phyloP scores from a whole-genome alignment of 2,797 vertebrate genomes.

The Aplochiton taeniatus region DNA sequence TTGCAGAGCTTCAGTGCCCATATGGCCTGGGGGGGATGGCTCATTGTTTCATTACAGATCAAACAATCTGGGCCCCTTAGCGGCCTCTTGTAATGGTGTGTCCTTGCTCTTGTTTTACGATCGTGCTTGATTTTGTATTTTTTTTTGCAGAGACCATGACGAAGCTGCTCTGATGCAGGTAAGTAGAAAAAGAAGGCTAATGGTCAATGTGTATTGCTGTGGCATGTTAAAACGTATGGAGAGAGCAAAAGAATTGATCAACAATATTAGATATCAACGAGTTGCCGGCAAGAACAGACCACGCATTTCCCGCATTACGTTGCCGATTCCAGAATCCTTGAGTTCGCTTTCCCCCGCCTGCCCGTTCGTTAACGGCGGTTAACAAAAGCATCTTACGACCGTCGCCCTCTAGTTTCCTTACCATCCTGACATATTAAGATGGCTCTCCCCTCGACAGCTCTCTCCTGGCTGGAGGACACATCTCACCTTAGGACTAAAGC shows the following conservation, averaged over 20 bases:
- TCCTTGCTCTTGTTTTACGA: constrained; percentile 44
- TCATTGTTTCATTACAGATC: constrained; percentile 69
- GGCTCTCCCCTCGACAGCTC: constrained; percentile 43
- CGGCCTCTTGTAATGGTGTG: constrained; percentile 46
- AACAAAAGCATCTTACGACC: constrained; percentile 40
- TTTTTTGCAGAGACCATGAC: constrained; percentile 25
- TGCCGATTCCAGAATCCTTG: no score
- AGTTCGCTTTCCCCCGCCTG: no score
- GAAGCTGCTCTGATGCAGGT: constrained; percentile 4
- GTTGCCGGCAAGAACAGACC: no score
- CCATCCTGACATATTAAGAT: constrained; percentile 43
- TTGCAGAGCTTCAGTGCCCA: constrained; percentile 51
- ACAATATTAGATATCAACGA: no score
- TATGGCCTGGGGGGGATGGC: constrained; percentile 57
- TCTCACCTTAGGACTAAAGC: constrained; percentile 46
- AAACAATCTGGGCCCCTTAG: constrained; percentile 53
- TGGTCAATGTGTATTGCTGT: constrained; percentile 30
- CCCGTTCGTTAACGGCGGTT: no score
- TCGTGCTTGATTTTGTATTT: constrained; percentile 47
- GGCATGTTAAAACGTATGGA: no score
- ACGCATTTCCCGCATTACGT: no score
- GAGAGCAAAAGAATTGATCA: no score
- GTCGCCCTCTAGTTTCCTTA: constrained; percentile 48
- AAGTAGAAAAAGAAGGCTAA: no score
- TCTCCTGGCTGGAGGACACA: constrained; percentile 46